These are phyloP conservation scores for Falcaria lacertinaria DNA, from an alignment of 2,888 invertebrate genomes.

Conservation along the genomic window DNA sequence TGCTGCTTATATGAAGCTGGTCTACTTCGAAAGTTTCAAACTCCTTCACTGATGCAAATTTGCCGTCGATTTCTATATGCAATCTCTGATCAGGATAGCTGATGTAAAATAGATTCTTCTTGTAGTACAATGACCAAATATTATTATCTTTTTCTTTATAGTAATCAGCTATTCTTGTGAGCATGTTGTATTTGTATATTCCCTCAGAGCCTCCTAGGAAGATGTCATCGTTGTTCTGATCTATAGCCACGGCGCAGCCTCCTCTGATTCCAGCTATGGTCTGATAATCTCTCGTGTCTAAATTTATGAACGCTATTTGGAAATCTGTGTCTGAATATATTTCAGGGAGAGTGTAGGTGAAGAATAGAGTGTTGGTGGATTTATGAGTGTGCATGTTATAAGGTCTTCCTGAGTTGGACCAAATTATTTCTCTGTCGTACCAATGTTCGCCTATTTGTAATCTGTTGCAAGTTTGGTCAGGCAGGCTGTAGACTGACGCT, in stretches of 20 bases:
- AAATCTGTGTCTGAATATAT: conserved; percentile 50
- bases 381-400: conserved; percentile 49
- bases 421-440: conserved; percentile 43
- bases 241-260: conserved; percentile 52
- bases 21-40: conserved; percentile 52
- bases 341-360: conserved; percentile 45
- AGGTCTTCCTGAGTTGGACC: conserved; percentile 39
- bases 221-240: conserved; percentile 43
- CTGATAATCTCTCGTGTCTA: conserved; percentile 40
- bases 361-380: conserved; percentile 44
- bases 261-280: conserved; percentile 48
- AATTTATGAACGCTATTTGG: conserved; percentile 41
- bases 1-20: conserved; percentile 38
- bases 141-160: conserved; percentile 51
- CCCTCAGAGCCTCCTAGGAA: conserved; percentile 59
- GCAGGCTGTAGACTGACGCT: conserved; percentile 10
- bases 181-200: conserved; percentile 54
- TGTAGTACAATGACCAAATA: conserved; percentile 50
- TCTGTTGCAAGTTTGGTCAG: conserved; percentile 35
- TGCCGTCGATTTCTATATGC: conserved; percentile 45
- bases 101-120: conserved; percentile 51
- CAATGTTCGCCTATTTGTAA: conserved; percentile 41
- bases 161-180: conserved; percentile 45
- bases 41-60: conserved; percentile 46
- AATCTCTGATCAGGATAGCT: conserved; percentile 56